Percentiles rank a stretch among this genome's conserved stretches.
Evolutionary conservation across 2,797 vertebrate genomes (phyloP).

Genomic region (Pristis pectinata): DNA sequence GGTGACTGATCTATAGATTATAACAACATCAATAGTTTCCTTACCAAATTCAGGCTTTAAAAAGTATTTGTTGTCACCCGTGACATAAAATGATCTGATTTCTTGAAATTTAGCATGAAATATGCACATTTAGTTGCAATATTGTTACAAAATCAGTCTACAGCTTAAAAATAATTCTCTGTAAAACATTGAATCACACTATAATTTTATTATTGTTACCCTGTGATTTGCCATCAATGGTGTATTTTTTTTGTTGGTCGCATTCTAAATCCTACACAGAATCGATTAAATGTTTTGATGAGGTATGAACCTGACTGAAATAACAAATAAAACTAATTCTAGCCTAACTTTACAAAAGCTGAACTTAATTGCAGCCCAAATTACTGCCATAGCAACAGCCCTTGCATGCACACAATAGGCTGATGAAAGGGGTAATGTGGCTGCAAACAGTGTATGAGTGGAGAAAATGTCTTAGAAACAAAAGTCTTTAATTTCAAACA

Average conservation of each 20-base stretch:
- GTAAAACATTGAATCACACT: background rate
- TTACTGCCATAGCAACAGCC: conserved; percentile 37
- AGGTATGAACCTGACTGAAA: conserved; percentile 33
- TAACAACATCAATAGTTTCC: background rate
- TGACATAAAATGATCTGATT: conserved; percentile 2
- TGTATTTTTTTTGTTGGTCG: background rate
- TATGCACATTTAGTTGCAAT: background rate
- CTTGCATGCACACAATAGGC: conserved; percentile 32
- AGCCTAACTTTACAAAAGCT: conserved; percentile 34
- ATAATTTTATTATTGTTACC: conserved; percentile 9
- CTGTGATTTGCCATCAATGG: background rate
- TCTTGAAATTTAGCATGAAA: conserved; percentile 8
- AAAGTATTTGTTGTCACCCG: conserved; percentile 14
- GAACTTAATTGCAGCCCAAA: conserved; percentile 35
- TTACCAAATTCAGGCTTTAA: background rate
- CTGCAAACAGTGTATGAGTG: conserved; percentile 22
- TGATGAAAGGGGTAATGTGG: conserved; percentile 34
- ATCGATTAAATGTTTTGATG: conserved; percentile 32
- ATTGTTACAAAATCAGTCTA: background rate
- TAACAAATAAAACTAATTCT: conserved; percentile 38
- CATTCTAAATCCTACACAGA: conserved; percentile 10
- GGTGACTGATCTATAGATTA: conserved; percentile 37
- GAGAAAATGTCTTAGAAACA: conserved; percentile 22
- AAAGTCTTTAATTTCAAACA: conserved; percentile 14
- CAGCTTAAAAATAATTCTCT: background rate